These are phyloP conservation scores for Lepilemur ruficaudatus DNA, from an alignment of 2,797 vertebrate genomes.

Conservation along the genomic window DNA sequence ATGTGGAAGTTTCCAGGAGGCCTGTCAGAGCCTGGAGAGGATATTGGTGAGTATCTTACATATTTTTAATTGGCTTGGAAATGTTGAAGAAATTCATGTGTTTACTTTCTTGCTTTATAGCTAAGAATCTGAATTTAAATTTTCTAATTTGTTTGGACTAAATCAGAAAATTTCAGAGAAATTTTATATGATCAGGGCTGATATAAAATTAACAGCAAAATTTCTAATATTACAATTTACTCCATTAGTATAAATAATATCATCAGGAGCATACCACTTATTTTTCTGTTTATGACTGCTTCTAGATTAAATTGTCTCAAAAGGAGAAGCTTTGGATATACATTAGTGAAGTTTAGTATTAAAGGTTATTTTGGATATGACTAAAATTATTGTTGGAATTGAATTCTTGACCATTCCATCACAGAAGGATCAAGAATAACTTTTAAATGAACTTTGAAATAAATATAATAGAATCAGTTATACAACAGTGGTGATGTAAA, in stretches of 20 bases:
- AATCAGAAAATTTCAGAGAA: slow-evolving; percentile 10
- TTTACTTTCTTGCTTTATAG: neutral
- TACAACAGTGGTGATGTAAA: neutral
- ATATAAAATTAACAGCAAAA: slow-evolving; percentile 17
- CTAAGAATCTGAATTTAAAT: slow-evolving; percentile 14
- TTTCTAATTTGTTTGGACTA: slow-evolving; percentile 15
- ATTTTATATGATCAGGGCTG: neutral
- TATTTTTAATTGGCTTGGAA: slow-evolving; percentile 39
- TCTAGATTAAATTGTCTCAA: neutral
- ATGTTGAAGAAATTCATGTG: neutral
- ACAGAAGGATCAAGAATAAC: neutral
- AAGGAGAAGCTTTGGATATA: neutral
- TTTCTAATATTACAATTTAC: neutral
- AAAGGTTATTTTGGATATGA: neutral
- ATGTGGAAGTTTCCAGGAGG: slow-evolving; percentile 98
- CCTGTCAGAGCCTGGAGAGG: slow-evolving; percentile 94
- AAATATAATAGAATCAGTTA: neutral
- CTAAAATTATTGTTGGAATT: neutral
- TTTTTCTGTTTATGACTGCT: neutral
- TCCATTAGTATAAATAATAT: neutral
- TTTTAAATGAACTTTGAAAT: slow-evolving; percentile 29
- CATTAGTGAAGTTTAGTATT: neutral
- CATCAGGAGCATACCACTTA: neutral
- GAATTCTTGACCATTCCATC: slow-evolving; percentile 13
- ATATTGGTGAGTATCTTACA: slow-evolving; percentile 90